Conservation (phyloP, 2,888 invertebrate species). For the Pammene aurita region DNA sequence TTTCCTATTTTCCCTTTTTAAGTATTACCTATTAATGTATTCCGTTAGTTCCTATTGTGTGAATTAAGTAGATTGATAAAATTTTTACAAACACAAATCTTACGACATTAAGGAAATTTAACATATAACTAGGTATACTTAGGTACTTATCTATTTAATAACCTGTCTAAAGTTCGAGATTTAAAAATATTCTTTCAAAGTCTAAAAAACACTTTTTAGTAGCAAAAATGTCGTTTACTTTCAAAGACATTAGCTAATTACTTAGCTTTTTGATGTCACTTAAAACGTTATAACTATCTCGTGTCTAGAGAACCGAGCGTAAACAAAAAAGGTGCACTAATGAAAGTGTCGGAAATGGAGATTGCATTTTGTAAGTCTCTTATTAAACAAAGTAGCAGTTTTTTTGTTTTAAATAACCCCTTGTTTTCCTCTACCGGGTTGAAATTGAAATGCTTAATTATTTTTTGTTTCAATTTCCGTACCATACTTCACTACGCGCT, state of each 20-base stretch:
- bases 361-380: conserved; percentile 8
- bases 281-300: background rate
- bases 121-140: too few relatives aligned
- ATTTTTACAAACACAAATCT: background rate
- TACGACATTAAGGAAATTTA: too few relatives aligned
- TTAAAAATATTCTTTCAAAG: too few relatives aligned
- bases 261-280: background rate
- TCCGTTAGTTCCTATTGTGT: background rate
- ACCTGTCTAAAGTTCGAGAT: too few relatives aligned
- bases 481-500: too few relatives aligned
- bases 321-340: conserved; percentile 8
- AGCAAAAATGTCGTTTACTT: background rate
- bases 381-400: background rate
- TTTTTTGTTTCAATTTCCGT: too few relatives aligned
- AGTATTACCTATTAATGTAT: conserved; percentile 7
- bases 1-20: conserved; percentile 36
- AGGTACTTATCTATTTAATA: too few relatives aligned
- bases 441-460: too few relatives aligned
- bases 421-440: too few relatives aligned
- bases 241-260: conserved; percentile 16
- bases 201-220: too few relatives aligned
- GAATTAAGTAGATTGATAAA: background rate
- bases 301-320: background rate
- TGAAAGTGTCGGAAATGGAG: conserved; percentile 23
- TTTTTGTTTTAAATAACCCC: too few relatives aligned